Evolutionary conservation across 30 jellyfish, hydroid and myxozoan species (phyloP).

Genomic region (Clytia hemisphaerica): DNA sequence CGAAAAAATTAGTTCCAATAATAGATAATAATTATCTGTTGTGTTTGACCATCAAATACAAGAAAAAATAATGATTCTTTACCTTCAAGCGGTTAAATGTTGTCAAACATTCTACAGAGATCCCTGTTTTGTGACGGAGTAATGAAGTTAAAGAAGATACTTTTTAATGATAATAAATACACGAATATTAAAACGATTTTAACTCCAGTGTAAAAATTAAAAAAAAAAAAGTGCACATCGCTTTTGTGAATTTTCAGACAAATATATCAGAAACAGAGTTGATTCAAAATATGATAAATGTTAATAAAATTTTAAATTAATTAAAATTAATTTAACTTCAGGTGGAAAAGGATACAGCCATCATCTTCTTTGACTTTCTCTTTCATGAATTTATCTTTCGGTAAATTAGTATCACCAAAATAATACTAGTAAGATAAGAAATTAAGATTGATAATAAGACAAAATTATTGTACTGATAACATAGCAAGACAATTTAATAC

Average conservation of each 20-base stretch:
- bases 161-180: neutral
- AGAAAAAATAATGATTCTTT: too few species aligned
- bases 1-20: neutral
- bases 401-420: slow-evolving; percentile 84
- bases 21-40: too few species aligned
- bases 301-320: too few species aligned
- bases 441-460: too few species aligned
- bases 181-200: neutral
- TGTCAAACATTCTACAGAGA: slow-evolving; percentile 61
- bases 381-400: slow-evolving; percentile 73
- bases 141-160: neutral
- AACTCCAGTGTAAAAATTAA: neutral
- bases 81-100: slow-evolving; percentile 84
- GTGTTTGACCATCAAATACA: too few species aligned
- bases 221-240: too few species aligned
- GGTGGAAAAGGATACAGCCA: slow-evolving; percentile 74
- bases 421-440: slow-evolving; percentile 65
- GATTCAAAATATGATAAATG: too few species aligned
- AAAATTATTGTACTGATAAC: too few species aligned
- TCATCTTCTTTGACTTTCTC: slow-evolving; percentile 66
- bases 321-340: too few species aligned
- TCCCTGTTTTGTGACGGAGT: slow-evolving; percentile 39
- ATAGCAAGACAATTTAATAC: too few species aligned
- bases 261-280: too few species aligned
- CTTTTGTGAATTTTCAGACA: neutral